Base-by-base conservation (phyloP, 2,113 vertebrate genomes). In the Narcine bancroftii region DNA sequence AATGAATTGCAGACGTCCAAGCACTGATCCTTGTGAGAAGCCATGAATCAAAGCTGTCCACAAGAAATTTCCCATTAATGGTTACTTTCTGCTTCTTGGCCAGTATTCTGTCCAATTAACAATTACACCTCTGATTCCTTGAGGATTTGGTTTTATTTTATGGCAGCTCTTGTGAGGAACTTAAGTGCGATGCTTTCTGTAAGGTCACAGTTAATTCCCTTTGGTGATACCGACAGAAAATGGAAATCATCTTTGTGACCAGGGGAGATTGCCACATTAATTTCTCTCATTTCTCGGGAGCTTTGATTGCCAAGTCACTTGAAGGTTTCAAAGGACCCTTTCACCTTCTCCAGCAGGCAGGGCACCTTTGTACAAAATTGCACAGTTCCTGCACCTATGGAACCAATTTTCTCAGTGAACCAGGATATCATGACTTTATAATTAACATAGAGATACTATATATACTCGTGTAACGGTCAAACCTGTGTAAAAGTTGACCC, bases 31-130 rank as follows among this genome's bases (percentile, higher is more conserved):
- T 24, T 91, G 42, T 21, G 89, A 39, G 36, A 69, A 17, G 15
- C 65, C 39, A 47, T 47, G 26, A 91, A 47, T 71, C 89, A 91
- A 65, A 45, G 26, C 89, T 33, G 63, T 26, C 53, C 53, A 87
- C 81, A 87, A 87, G 81, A 36, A 87, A 60, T 60, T n/a, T 87
- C n/a, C 81, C 65, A 29, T 91, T 91, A 91, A 91, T 69, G 89
- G 65, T 6, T 91, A 91, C 63, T 65, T 91, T 69, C 89, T 91
- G 89, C 89, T 91, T 91, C 65, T 29, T 91, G 63, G 65, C 89
- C 89, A 91, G 42, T 69, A 39, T 91, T 91, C 26, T 9, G 42
- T 91, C 65, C 89, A 66, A 45, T 91, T 91, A 47, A 65, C 63
- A 91, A 65, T 69, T 91, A 69, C 66, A 71, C 89, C 24, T 26